These are phyloP conservation scores for Brachyptera putata DNA, from an alignment of 2,888 invertebrate species.

Conservation along the genomic window DNA sequence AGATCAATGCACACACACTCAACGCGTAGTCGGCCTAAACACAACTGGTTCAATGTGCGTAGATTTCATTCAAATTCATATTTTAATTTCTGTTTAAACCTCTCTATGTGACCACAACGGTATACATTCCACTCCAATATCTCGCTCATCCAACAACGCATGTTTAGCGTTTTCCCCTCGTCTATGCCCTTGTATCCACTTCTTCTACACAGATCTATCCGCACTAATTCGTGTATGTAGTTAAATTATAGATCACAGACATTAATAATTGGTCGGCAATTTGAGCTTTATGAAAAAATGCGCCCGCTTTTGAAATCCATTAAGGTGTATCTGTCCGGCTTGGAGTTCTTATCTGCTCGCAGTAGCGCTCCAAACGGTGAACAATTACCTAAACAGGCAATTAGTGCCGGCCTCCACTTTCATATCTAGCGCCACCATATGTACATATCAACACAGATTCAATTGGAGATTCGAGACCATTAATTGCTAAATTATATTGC, in stretches of 20 bases:
- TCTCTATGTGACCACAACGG: no score
- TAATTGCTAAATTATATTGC: not conserved
- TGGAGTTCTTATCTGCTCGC: not conserved
- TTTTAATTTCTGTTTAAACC: no score
- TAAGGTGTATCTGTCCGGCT: conserved; percentile 3
- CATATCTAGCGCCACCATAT: no score
- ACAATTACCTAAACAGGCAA: conserved; percentile 17
- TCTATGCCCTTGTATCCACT: no score
- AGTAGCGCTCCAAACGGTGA: not conserved
- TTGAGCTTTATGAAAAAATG: conserved; percentile 11
- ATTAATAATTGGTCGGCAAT: conserved; percentile 16
- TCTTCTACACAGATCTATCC: not conserved
- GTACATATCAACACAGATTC: conserved; percentile 1
- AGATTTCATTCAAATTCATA: no score
- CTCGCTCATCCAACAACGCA: no score
- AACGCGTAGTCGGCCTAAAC: no score
- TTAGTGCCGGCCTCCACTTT: conserved; percentile 2
- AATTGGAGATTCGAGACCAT: conserved; percentile 1
- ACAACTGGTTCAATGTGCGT: no score
- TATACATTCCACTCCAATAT: no score
- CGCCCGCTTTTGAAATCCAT: not conserved
- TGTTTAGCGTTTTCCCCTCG: no score
- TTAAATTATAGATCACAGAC: no score
- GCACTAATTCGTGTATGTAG: not conserved
- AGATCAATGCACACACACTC: no score